Base-by-base conservation (phyloP, 2,888 invertebrate genomes). In the Amphimallon solstitiale region DNA sequence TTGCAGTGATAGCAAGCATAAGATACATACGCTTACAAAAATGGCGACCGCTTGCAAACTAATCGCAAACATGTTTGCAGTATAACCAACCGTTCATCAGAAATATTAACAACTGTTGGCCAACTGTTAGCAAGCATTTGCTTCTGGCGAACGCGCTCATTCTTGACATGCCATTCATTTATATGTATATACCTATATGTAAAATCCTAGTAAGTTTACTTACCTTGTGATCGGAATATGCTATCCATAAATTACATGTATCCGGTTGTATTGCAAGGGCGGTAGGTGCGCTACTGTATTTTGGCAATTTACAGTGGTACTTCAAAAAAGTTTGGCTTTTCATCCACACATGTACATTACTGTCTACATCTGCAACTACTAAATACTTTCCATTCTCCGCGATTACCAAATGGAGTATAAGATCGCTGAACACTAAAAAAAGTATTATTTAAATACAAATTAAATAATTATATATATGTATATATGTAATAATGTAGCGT, bases 161-260 rank as follows among this genome's bases (percentile, higher is more conserved):
- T n/a, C n/a, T n/a, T n/a, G n/a, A n/a, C n/a, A n/a, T n/a, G n/a
- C n/a, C n/a, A n/a, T n/a, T n/a, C n/a, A n/a, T n/a, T n/a, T n/a
- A n/a, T n/a, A n/a, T n/a, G n/a, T n/a, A n/a, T n/a, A n/a, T n/a
- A n/a, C n/a, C n/a, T n/a, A n/a, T n/a, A n/a, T n/a, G n/a, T n/a
- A n/a, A 23, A 23, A 23, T 23, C 2, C 23, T 29, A 29, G 29
- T 29, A 5, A 29, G 9, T 56, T 37, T 29, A 70, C 75, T 76
- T 80, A 92, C 93, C 87, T 89, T 91, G 74, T 92, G 91, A 84
- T 96, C 92, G 0, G 92, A 86, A 82, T 94, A 95, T 1, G 88
- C 88, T 7, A 92, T 85, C 34, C 93, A 86, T 5, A 95, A 80
- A 45, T 85, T 85, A 3, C 87, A 85, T 1, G 82, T 82, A 6